phyloP scores from a whole-genome alignment of 1,140 invertebrate species.

The Oreohelix idahoensis region DNA sequence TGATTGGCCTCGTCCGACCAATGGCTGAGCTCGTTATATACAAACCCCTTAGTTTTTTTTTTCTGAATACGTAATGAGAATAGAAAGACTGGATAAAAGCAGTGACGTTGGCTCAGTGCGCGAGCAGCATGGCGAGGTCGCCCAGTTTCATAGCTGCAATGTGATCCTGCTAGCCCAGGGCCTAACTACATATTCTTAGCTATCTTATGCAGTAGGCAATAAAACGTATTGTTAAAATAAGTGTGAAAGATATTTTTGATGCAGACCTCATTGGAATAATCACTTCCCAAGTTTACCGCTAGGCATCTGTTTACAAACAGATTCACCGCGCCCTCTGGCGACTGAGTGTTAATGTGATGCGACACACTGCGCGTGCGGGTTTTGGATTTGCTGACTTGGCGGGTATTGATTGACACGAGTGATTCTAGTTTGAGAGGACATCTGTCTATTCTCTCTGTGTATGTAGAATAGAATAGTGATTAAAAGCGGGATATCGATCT shows the following conservation, averaged over 20 bases:
- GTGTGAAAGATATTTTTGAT: neutral
- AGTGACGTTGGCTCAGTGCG: neutral
- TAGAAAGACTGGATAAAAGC: neutral
- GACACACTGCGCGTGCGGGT: neutral
- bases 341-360: neutral
- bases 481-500: neutral
- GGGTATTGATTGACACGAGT: constrained; percentile 25
- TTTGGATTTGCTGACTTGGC: constrained; percentile 13
- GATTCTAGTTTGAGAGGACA: neutral
- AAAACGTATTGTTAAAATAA: neutral
- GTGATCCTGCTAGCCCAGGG: neutral
- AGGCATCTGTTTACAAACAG: constrained; percentile 19
- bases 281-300: neutral
- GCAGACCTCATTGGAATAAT: neutral
- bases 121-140: neutral
- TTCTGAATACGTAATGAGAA: neutral
- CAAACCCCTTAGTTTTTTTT: neutral
- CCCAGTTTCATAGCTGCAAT: neutral
- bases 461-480: neutral
- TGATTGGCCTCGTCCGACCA: constrained; percentile 18
- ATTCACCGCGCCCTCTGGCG: neutral
- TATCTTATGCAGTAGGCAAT: neutral
- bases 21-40: constrained; percentile 35
- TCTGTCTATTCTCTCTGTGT: neutral
- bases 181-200: neutral